A percentile compares a stretch with the other conserved stretches of the same genome.
phyloP scores from a whole-genome alignment of 2,888 invertebrate genomes.

The Thera obeliscata region DNA sequence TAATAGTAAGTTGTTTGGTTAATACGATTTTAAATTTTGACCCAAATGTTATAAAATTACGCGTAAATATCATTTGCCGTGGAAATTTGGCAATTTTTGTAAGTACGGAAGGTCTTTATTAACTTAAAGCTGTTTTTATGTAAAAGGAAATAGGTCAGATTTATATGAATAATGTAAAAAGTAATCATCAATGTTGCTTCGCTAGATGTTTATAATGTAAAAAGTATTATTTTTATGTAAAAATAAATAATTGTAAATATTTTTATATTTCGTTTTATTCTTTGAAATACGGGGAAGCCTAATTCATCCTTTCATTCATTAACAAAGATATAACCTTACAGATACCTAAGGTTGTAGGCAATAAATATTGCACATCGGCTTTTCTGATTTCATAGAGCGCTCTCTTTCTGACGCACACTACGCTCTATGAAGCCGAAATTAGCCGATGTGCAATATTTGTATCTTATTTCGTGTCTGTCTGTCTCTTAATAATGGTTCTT shows the following conservation, averaged over 20 bases:
- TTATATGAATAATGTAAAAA: not conserved
- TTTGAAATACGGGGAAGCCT: not conserved
- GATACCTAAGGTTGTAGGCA: too few relatives aligned
- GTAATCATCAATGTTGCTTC: constrained; percentile 52
- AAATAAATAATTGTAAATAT: constrained; percentile 61
- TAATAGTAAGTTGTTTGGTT: not conserved
- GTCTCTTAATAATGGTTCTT: too few relatives aligned
- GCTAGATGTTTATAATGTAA: constrained; percentile 58
- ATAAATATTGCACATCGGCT: too few relatives aligned
- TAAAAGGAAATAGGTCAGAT: constrained; percentile 6
- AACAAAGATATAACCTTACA: too few relatives aligned
- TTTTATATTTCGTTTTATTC: constrained; percentile 44
- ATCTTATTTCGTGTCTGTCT: too few relatives aligned
- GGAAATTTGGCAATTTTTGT: not conserved
- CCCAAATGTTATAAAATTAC: too few relatives aligned
- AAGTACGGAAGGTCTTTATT: not conserved
- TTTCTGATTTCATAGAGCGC: too few relatives aligned
- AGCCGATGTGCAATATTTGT: too few relatives aligned
- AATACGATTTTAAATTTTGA: not conserved
- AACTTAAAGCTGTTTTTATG: constrained; percentile 2
- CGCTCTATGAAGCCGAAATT: too few relatives aligned
- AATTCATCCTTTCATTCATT: too few relatives aligned
- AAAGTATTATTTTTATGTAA: constrained; percentile 79
- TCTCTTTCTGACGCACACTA: too few relatives aligned
- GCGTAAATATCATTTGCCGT: too few relatives aligned